Evolutionary conservation across 2,888 invertebrate species (phyloP), one percentile per base, ranked within the genome.

Genomic region (Caenorhabditis doughertyi): DNA sequence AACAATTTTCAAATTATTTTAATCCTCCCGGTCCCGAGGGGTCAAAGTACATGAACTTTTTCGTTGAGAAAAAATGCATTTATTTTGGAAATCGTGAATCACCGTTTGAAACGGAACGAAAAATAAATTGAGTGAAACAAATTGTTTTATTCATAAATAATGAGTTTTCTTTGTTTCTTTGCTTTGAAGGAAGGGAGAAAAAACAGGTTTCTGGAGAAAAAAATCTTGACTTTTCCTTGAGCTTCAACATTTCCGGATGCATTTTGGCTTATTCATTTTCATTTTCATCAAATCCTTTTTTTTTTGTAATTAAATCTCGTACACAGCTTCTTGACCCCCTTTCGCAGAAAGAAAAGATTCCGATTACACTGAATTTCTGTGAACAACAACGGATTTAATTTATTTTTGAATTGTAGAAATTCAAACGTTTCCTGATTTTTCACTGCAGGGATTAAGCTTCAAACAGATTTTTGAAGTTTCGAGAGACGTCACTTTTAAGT

Each of bases 301-400:
- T 51, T 23, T 47, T 27, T 23, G 56, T 58, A 58, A 70, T 70
- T 70, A 70, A 70, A 70, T 58, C 44, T 53, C 32, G 23, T 23
- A 25, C 23, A 23, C 25, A 16, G 18, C 29, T 64, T 47, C 21
- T 64, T 42, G n/a, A n/a, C n/a, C n/a, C n/a, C 53, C 25, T 23
- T 32, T 44, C 55, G 25, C 18, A 42, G 25, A 55, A 55, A 29
- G 9, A 53, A 53, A 32, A 55, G 56, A 70, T 70, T 70, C 29
- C 44, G 56, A 47, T 70, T 70, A 56, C 56, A 56, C 44, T 56
- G 23, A 51, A 42, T 49, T 29, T 18, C 62, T n/a, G 44, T 65
- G 49, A 65, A 51, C 64, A 35, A 65, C 51, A 49, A 65, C 51
- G 7, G 23, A 35, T 49, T 13, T 11, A 65, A 51, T 65, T 65